phyloP scores from a whole-genome alignment of 2,113 vertebrate species.

The Syrrhaptes paradoxus region DNA sequence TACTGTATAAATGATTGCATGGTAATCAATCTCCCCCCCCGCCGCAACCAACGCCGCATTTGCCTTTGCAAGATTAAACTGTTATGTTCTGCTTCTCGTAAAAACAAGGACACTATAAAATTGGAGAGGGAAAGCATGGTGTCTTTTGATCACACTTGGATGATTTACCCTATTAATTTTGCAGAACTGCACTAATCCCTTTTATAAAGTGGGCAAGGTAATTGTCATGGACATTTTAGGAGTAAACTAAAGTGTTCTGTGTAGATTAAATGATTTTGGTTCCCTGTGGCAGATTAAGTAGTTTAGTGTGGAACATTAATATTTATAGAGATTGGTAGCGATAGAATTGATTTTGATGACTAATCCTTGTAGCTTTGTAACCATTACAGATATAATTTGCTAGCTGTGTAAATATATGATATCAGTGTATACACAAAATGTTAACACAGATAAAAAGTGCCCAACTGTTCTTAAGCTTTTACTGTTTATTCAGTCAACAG shows the following conservation, averaged over 20 bases:
- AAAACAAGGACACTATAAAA: not conserved
- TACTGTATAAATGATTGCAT: not conserved
- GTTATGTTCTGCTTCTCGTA: not conserved
- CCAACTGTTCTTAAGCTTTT: not conserved
- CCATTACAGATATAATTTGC: slow-evolving; percentile 28
- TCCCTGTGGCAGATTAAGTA: not conserved
- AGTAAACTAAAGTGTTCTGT: not conserved
- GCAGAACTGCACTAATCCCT: not conserved
- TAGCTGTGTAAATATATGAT: slow-evolving; percentile 36
- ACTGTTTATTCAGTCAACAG: not conserved
- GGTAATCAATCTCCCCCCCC: not conserved
- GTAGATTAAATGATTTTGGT: slow-evolving; percentile 30
- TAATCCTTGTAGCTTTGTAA: slow-evolving; percentile 45
- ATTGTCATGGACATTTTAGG: slow-evolving; percentile 10
- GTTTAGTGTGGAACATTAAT: slow-evolving; percentile 6
- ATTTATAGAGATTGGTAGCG: slow-evolving; percentile 4
- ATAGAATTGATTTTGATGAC: slow-evolving; percentile 28
- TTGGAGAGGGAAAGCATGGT: not conserved
- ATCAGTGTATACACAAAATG: not conserved
- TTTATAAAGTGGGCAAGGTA: not conserved
- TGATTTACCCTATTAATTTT: not conserved
- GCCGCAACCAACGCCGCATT: not conserved
- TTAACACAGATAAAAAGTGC: slow-evolving; percentile 21
- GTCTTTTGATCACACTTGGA: not conserved
- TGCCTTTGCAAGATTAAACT: not conserved